phyloP scores from a whole-genome alignment of 2,888 invertebrate genomes.

The Hirtodrosophila trivittata region DNA sequence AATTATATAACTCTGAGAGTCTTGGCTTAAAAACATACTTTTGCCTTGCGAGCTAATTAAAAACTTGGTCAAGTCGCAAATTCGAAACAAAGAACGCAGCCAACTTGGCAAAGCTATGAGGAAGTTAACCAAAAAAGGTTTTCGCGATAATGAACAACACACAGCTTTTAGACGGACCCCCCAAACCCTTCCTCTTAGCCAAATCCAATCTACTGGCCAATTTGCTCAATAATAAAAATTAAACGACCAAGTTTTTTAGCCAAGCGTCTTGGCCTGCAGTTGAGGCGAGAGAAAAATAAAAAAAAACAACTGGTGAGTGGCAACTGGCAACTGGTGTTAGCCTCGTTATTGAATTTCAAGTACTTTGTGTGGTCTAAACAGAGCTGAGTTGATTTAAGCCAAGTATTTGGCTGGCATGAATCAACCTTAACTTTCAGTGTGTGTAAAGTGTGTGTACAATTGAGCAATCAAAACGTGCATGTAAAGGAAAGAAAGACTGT shows the following conservation, averaged over 20 bases:
- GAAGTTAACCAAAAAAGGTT: conserved; percentile 54
- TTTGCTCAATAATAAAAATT: background rate
- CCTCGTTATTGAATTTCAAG: conserved; percentile 73
- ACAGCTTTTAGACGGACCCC: background rate
- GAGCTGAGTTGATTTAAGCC: conserved; percentile 19
- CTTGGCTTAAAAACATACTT: background rate
- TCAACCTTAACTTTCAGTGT: background rate
- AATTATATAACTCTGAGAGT: background rate
- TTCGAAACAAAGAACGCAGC: conserved; percentile 29
- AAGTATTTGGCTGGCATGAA: conserved; percentile 10
- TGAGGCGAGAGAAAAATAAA: conserved; percentile 26
- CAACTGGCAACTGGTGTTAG: conserved; percentile 29
- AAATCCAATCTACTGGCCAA: background rate
- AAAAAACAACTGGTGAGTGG: conserved; percentile 11
- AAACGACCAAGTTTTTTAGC: conserved; percentile 13
- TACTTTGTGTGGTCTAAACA: conserved; percentile 41
- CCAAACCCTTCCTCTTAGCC: background rate
- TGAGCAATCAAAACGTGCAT: too few relatives aligned
- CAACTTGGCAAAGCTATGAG: conserved; percentile 34
- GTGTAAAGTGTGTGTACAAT: too few relatives aligned
- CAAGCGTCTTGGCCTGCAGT: conserved; percentile 34
- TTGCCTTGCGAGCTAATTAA: background rate
- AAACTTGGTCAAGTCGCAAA: conserved; percentile 27
- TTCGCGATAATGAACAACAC: conserved; percentile 21
- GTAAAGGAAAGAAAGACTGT: too few relatives aligned